A percentile compares a stretch with the other conserved stretches of the same genome.
These are phyloP conservation scores for Paramuricea clavata DNA, from an alignment of 92 coral and sea anemone species.

Conservation along the genomic window DNA sequence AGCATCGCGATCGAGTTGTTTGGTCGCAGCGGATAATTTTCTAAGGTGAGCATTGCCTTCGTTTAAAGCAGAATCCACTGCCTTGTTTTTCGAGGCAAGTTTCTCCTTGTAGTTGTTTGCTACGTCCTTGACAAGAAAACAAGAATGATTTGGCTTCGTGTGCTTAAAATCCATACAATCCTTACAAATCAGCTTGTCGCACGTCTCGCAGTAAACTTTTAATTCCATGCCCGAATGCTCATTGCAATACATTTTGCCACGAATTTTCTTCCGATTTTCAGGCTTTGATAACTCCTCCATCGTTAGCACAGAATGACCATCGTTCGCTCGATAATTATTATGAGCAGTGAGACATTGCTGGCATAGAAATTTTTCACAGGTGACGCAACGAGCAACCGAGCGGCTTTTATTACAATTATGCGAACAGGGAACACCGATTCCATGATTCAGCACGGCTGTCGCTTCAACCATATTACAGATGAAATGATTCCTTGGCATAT, in stretches of 20 bases:
- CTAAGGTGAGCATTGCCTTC: neutral
- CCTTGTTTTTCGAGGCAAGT: neutral
- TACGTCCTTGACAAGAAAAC: neutral
- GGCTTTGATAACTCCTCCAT: slow-evolving; percentile 25
- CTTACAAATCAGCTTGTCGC: neutral
- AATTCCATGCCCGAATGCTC: no score
- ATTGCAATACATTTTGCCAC: slow-evolving; percentile 7
- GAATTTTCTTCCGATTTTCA: neutral
- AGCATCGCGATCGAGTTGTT: neutral
- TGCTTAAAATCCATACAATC: slow-evolving; percentile 29
- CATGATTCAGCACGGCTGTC: no score
- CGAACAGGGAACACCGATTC: no score
- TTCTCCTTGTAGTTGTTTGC: neutral
- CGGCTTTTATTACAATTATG: no score
- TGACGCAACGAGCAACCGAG: no score
- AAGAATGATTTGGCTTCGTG: neutral
- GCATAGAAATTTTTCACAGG: no score
- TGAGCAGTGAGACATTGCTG: slow-evolving; percentile 9
- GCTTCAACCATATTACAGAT: no score
- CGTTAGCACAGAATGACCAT: neutral
- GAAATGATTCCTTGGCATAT: slow-evolving; percentile 25
- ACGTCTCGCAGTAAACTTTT: no score
- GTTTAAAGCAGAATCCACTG: neutral
- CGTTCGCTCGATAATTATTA: slow-evolving; percentile 2
- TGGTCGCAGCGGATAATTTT: neutral